Percentiles rank a stretch among this genome's conserved stretches.
These are phyloP conservation scores for Geopemphigus sp. DNA, from an alignment of 1,140 invertebrate species.

Conservation along the genomic window DNA sequence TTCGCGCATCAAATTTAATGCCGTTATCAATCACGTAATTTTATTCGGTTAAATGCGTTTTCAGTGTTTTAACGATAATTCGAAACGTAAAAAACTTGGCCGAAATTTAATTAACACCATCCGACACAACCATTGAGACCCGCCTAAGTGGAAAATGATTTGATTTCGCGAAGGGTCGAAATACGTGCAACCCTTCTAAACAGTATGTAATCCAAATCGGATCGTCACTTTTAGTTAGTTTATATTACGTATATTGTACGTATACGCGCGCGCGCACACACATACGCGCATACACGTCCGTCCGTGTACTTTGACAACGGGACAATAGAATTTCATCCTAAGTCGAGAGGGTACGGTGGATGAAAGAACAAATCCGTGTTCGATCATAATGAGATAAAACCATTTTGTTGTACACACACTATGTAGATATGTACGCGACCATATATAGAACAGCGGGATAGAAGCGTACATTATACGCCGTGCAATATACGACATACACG, in stretches of 20 bases:
- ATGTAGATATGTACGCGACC: neutral
- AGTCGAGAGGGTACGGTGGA: neutral
- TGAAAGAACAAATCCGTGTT: neutral
- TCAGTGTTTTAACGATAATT: neutral
- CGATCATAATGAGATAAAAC: neutral
- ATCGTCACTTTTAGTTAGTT: neutral
- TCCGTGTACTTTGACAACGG: neutral
- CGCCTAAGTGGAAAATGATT: constrained; percentile 37
- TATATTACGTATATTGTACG: no score
- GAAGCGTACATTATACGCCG: neutral
- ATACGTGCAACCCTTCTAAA: constrained; percentile 2
- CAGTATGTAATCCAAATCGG: constrained; percentile 10
- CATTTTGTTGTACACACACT: neutral
- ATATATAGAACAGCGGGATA: no score
- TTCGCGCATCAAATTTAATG: no score
- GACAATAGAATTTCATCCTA: neutral
- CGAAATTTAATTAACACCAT: constrained; percentile 6
- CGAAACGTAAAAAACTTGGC: neutral
- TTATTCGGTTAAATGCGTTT: no score
- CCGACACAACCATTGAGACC: constrained; percentile 26
- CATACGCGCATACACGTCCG: no score
- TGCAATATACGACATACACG: no score
- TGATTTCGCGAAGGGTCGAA: constrained; percentile 14
- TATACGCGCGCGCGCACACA: no score
- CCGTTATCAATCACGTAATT: no score